A percentile compares a stretch with the other conserved stretches of the same genome.
Evolutionary conservation across 1,140 invertebrate genomes (phyloP).

Genomic region (Drosophila bocqueti): DNA sequence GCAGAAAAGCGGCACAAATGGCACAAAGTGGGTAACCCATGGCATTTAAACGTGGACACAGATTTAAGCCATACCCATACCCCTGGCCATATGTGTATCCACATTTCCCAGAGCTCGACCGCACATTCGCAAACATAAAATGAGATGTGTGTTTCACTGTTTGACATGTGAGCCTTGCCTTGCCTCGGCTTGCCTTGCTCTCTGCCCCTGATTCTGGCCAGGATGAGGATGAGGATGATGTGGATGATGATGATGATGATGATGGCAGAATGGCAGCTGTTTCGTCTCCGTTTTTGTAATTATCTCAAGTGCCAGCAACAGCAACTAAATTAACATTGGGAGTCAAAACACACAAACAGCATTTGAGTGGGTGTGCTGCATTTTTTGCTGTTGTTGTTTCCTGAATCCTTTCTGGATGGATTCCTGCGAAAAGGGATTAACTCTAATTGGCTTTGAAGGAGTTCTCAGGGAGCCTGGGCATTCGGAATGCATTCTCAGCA

Average conservation of each 20-base stretch:
- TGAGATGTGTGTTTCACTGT: conserved; percentile 29
- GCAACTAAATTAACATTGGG: conserved; percentile 44
- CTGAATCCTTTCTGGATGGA: neutral
- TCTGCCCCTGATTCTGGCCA: neutral
- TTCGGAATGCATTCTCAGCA: neutral
- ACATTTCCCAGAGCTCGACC: conserved; percentile 5
- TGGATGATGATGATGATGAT: neutral
- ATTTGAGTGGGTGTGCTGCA: neutral
- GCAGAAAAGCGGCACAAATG: neutral
- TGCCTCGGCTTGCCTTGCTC: conserved; percentile 1
- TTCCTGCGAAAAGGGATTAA: neutral
- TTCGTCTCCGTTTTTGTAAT: conserved; percentile 54
- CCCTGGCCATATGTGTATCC: neutral
- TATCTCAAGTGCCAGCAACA: conserved; percentile 65
- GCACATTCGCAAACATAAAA: conserved; percentile 23
- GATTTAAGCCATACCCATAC: neutral
- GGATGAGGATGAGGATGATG: neutral
- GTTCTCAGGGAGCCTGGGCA: neutral
- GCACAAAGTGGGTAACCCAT: neutral
- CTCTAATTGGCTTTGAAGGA: neutral
- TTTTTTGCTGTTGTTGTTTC: neutral
- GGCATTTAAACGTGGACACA: conserved; percentile 1
- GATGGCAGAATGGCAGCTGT: conserved; percentile 14
- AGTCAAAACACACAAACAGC: conserved; percentile 3
- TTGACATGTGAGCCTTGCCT: conserved; percentile 33